These are phyloP conservation scores for Belgica antarctica DNA, from an alignment of 2,888 invertebrate genomes.

Conservation along the genomic window DNA sequence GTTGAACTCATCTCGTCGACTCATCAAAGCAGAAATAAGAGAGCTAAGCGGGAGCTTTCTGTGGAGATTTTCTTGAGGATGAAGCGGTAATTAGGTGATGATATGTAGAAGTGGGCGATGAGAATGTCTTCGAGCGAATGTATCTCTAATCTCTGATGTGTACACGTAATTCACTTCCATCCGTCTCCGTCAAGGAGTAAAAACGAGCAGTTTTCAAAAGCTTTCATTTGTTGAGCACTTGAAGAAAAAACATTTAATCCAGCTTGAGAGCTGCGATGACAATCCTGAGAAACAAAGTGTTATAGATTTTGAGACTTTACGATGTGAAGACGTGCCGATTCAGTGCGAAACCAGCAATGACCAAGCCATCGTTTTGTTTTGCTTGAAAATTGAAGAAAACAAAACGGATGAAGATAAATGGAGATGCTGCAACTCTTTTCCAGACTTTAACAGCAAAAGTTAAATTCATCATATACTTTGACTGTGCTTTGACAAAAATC, in stretches of 20 bases:
- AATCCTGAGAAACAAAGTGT: neutral
- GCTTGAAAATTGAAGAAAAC: no score
- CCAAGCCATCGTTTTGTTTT: no score
- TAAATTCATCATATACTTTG: no score
- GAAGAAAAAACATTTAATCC: slow-evolving; percentile 2
- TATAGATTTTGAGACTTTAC: no score
- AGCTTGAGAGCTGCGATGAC: slow-evolving; percentile 1
- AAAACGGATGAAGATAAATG: no score
- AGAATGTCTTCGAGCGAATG: neutral
- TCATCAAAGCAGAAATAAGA: neutral
- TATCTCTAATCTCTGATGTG: slow-evolving; percentile 35
- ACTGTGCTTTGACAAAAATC: no score
- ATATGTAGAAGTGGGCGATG: neutral
- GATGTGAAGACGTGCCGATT: no score
- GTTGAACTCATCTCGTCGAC: neutral
- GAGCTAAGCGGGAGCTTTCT: neutral
- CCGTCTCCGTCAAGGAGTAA: slow-evolving; percentile 15
- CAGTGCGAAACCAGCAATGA: no score
- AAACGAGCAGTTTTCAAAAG: slow-evolving; percentile 34
- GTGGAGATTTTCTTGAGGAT: neutral
- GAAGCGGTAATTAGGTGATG: slow-evolving; percentile 31
- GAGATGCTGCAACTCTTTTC: no score
- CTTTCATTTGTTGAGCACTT: slow-evolving; percentile 30
- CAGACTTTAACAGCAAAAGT: no score
- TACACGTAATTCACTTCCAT: slow-evolving; percentile 8